Evolutionary conservation across 2,888 invertebrate genomes (phyloP).

Genomic region (Encarsia formosa): DNA sequence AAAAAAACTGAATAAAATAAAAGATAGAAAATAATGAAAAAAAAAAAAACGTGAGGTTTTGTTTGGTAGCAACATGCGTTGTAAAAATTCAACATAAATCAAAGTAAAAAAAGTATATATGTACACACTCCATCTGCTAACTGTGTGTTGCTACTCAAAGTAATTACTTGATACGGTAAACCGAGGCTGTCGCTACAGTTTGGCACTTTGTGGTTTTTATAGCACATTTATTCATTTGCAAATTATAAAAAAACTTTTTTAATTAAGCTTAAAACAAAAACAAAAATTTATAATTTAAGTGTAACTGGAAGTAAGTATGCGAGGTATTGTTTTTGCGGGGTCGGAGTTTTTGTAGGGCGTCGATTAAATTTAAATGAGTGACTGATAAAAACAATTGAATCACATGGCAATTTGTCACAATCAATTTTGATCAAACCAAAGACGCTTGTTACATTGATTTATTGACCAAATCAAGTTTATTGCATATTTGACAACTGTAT

Average conservation of each 20-base stretch:
- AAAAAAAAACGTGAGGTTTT: slow-evolving; percentile 1
- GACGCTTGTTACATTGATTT: no score
- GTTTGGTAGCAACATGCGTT: slow-evolving; percentile 17
- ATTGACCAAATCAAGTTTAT: no score
- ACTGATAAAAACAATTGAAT: slow-evolving; percentile 21
- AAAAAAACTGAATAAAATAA: neutral
- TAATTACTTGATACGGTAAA: slow-evolving; percentile 14
- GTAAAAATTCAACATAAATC: neutral
- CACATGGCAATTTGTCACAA: slow-evolving; percentile 10
- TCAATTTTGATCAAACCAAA: neutral
- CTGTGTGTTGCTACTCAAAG: neutral
- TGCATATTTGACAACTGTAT: no score
- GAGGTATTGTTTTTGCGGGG: no score
- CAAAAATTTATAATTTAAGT: no score
- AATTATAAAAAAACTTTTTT: no score
- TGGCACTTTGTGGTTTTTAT: slow-evolving; percentile 26
- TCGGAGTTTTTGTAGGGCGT: neutral
- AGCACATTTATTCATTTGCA: no score
- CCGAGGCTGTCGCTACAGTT: slow-evolving; percentile 24
- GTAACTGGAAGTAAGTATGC: no score
- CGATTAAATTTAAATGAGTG: slow-evolving; percentile 8
- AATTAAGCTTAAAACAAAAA: no score
- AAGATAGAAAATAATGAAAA: neutral
- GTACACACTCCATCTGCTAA: neutral
- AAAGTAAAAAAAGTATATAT: neutral